These are phyloP conservation scores for Stramonita haemastoma DNA, from an alignment of 2,888 invertebrate genomes.

Conservation along the genomic window DNA sequence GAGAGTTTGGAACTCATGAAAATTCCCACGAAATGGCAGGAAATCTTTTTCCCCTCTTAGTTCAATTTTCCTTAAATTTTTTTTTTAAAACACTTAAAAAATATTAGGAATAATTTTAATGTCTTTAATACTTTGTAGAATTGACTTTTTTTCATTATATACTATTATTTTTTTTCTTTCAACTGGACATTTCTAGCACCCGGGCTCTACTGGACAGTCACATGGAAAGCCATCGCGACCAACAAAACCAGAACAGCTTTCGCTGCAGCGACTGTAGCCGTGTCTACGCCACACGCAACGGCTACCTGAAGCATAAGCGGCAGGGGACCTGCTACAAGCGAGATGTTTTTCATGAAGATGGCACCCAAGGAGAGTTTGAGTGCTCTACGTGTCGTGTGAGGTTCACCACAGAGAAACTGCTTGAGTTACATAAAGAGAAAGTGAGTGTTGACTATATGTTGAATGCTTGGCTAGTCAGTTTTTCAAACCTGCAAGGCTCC, in stretches of 20 bases:
- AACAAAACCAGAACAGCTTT: slow-evolving; percentile 31
- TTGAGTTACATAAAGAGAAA: slow-evolving; percentile 48
- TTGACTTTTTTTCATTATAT: no score
- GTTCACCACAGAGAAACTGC: slow-evolving; percentile 45
- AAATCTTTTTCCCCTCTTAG: no score
- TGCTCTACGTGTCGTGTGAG: slow-evolving; percentile 45
- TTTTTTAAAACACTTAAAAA: neutral
- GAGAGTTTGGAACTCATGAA: no score
- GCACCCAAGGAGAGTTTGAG: slow-evolving; percentile 41
- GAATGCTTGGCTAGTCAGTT: no score
- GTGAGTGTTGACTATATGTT: slow-evolving; percentile 5
- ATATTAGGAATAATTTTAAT: no score
- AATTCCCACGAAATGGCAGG: no score
- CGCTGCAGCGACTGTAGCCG: slow-evolving; percentile 48
- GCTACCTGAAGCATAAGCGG: slow-evolving; percentile 49
- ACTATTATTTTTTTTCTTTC: no score
- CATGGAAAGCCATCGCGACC: slow-evolving; percentile 43
- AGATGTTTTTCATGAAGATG: slow-evolving; percentile 47
- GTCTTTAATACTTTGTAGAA: no score
- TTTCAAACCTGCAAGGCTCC: no score
- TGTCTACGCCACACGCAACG: slow-evolving; percentile 46
- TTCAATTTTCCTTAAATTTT: neutral
- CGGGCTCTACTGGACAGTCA: slow-evolving; percentile 44
- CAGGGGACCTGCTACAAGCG: slow-evolving; percentile 50
- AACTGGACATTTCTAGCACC: neutral